Conservation (phyloP, 2,888 invertebrate species). For the Lithophane semibrunnea region DNA sequence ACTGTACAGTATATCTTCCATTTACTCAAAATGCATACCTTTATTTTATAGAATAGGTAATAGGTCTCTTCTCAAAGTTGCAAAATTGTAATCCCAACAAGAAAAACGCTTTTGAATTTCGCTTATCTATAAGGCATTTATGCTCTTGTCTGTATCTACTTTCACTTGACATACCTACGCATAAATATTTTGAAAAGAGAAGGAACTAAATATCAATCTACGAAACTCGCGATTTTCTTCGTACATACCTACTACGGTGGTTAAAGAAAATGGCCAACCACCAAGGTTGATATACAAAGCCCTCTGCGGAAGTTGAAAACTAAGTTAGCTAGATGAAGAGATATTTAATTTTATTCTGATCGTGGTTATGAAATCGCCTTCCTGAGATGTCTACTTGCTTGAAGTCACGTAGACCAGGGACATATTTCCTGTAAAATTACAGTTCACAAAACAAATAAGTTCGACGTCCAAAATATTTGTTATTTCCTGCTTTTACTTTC, state of each 20-base stretch:
- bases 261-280: not conserved
- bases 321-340: not conserved
- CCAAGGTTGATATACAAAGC: not conserved
- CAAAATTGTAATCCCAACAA: not conserved
- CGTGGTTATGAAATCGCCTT: not conserved
- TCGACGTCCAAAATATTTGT: conserved; percentile 3
- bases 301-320: not conserved
- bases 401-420: not conserved
- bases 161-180: not conserved
- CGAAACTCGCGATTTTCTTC: not conserved
- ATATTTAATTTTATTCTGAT: not conserved
- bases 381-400: not conserved
- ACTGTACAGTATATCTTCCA: no score
- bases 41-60: not conserved
- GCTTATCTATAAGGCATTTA: not conserved
- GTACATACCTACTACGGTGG: not conserved
- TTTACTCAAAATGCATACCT: not conserved
- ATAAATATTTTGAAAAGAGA: not conserved
- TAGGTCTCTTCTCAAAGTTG: not conserved
- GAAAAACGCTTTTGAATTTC: not conserved
- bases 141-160: not conserved
- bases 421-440: conserved; percentile 25
- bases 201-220: not conserved
- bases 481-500: conserved; percentile 27
- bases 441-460: conserved; percentile 35